Evolutionary conservation across 2,797 vertebrate genomes (phyloP).

Genomic region (Adelosebastes latens): DNA sequence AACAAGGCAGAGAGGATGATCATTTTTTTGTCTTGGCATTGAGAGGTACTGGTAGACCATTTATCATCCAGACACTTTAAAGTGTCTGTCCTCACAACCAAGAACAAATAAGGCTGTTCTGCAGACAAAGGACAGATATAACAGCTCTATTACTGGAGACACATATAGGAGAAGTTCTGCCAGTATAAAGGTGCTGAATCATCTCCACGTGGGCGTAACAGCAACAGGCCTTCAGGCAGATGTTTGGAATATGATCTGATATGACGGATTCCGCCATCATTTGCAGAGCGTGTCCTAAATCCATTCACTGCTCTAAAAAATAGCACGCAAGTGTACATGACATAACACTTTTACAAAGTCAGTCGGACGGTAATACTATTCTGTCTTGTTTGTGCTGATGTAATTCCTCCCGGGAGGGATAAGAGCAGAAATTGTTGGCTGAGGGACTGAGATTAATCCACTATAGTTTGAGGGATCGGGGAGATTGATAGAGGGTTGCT

Average conservation of each 20-base stretch:
- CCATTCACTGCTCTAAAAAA: background rate
- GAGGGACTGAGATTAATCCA: conserved; percentile 10
- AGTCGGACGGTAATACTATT: conserved; percentile 9
- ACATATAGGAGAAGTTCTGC: background rate
- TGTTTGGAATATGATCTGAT: conserved; percentile 1
- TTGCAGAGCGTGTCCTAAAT: background rate
- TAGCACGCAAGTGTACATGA: background rate
- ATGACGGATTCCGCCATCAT: background rate
- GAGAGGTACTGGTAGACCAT: background rate
- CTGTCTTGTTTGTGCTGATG: conserved; percentile 16
- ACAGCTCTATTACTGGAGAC: conserved; percentile 14
- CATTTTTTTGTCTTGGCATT: conserved; percentile 7
- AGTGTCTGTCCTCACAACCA: conserved; percentile 6
- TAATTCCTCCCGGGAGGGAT: conserved; percentile 2
- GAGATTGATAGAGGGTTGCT: conserved; percentile 24
- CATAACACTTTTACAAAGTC: conserved; percentile 2
- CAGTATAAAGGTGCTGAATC: background rate
- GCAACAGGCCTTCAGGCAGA: background rate
- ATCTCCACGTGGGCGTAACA: background rate
- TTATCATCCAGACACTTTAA: conserved; percentile 36
- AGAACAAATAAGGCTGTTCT: conserved; percentile 11
- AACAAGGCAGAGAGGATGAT: conserved; percentile 3
- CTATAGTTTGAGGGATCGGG: background rate
- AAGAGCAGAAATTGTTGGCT: background rate
- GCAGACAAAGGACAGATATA: background rate